Percentiles rank a stretch among this genome's conserved stretches.
phyloP scores from a whole-genome alignment of 2,113 vertebrate species.

The Pluvianellus socialis region DNA sequence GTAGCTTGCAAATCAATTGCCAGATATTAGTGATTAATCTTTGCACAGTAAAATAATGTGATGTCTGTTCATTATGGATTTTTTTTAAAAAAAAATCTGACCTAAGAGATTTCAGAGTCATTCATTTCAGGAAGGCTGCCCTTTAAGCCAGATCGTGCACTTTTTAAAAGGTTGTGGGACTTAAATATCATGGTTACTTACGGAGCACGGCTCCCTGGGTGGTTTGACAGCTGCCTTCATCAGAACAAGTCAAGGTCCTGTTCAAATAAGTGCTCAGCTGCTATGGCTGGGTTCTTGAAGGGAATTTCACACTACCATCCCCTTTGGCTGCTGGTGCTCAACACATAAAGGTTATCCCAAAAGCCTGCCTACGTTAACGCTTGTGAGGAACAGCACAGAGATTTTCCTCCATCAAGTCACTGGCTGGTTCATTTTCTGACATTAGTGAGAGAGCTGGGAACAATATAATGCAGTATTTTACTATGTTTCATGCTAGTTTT shows the following conservation, averaged over 20 bases:
- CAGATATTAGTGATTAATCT: constrained; percentile 22
- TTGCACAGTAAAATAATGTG: constrained; percentile 12
- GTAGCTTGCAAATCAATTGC: constrained; percentile 39
- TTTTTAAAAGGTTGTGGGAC: constrained; percentile 42
- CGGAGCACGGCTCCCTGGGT: not conserved
- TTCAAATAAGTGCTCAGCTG: not conserved
- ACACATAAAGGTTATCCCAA: not conserved
- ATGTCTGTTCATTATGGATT: constrained; percentile 39
- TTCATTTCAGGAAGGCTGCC: constrained; percentile 50
- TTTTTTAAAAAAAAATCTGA: not conserved
- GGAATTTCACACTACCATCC: not conserved
- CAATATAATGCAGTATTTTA: too few species aligned
- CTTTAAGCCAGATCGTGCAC: constrained; percentile 28
- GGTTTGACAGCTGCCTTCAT: not conserved
- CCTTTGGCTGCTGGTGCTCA: not conserved
- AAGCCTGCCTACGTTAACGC: not conserved
- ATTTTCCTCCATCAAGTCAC: too few species aligned
- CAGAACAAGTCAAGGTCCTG: not conserved
- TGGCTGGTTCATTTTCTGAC: too few species aligned
- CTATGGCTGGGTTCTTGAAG: not conserved
- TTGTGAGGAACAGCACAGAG: too few species aligned
- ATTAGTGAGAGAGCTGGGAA: too few species aligned
- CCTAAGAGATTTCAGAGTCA: constrained; percentile 6
- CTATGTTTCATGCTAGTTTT: not conserved
- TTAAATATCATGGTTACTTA: constrained; percentile 40